Base-by-base conservation (phyloP, 2,797 vertebrate genomes). In the Clarias pachynema region DNA sequence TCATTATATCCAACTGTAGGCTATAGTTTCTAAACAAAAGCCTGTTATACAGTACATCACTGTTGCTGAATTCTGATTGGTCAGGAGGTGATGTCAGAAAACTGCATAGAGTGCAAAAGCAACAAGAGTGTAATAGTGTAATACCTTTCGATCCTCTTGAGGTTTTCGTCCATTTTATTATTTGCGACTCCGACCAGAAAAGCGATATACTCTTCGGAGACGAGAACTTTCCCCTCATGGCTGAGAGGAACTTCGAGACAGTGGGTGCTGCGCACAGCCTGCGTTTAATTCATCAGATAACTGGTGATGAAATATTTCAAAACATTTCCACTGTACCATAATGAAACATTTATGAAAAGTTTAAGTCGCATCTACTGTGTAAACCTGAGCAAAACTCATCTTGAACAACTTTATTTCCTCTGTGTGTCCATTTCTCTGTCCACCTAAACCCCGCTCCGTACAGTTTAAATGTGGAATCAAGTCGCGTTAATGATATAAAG, bases 81-180 rank as follows among this genome's bases (percentile, higher is more conserved):
- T 26, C 31, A 16, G 31, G 60, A 16, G 31, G 5, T 75, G 26
- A 31, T 14, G 4, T 68, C 8, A 53, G 34, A 15, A 40, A 60
- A 16, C 59, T 40, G 59, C 0, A 34, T 5, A 20, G 3, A 73
- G 3, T 18, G 26, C 73, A 24, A 66, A 37, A 18, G 69, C 6
- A 70, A 37, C 18, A 31, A 15, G 3, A 22, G 66, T 8, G 10
- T 49, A 49, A 44, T 8, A 16, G 4, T 24, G 22, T 24, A 26
- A 82, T 68, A 99, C 98, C 97, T 97, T 88, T 94, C 91, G 85
- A 98, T 97, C 86, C 97, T 95, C 89, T 82, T 95, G 5, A 92
- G 91, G 88, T 99, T 98, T 91, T 99, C 97, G 70, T 97, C 96
- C 96, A 98, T 96, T 92, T 99, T 99, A 87, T 91, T 93, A 94